Conservation (phyloP, 92 coral and sea anemone genomes). For the Montipora capitata region DNA sequence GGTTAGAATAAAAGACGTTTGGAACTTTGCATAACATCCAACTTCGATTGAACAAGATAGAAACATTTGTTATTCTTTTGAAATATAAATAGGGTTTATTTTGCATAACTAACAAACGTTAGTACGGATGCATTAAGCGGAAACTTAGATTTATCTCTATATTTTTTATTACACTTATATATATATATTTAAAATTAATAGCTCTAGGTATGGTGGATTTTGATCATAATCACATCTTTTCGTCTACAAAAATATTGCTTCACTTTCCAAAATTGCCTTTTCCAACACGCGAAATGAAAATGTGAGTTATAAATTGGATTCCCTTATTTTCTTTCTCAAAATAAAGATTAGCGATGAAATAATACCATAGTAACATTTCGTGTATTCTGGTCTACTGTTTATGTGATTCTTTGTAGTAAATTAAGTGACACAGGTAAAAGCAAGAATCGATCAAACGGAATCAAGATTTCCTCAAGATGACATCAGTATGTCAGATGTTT, state of each 20-base stretch:
- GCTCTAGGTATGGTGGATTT: too few relatives aligned
- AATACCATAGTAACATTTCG: slow-evolving; percentile 9
- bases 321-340: neutral
- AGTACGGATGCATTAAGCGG: neutral
- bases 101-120: slow-evolving; percentile 12
- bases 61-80: neutral
- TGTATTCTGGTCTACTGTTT: neutral
- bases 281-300: neutral
- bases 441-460: neutral
- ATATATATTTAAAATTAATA: too few relatives aligned
- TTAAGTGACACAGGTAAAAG: too few relatives aligned
- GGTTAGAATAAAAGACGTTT: too few relatives aligned
- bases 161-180: too few relatives aligned
- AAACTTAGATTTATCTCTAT: neutral
- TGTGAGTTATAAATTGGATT: slow-evolving; percentile 42
- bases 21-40: too few relatives aligned
- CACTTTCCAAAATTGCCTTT: neutral
- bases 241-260: too few relatives aligned
- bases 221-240: too few relatives aligned
- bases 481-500: too few relatives aligned
- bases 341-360: slow-evolving; percentile 6
- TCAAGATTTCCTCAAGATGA: neutral
- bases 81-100: neutral
- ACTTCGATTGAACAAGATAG: too few relatives aligned
- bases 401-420: neutral